Conservation (phyloP, 2,797 vertebrate species). For the Zalophus californianus region DNA sequence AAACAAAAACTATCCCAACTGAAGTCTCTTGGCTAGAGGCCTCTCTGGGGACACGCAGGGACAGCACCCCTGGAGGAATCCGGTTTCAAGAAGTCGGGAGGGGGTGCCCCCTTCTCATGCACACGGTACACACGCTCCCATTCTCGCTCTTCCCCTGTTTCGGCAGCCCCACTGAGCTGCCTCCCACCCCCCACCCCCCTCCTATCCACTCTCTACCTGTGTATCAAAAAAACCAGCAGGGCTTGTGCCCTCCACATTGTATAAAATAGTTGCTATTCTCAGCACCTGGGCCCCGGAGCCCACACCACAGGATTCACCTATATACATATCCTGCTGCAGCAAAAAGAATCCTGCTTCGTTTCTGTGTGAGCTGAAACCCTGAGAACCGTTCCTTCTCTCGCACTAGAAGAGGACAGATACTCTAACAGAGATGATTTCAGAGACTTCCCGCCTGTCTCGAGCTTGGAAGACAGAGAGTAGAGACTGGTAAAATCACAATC, state of each 20-base stretch:
- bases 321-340: slow-evolving; percentile 69
- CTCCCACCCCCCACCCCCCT: not conserved
- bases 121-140: not conserved
- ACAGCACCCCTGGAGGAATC: slow-evolving; percentile 52
- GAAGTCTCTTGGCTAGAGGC: slow-evolving; percentile 56
- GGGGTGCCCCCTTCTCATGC: slow-evolving; percentile 25
- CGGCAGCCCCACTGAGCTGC: slow-evolving; percentile 73
- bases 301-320: slow-evolving; percentile 80
- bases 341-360: slow-evolving; percentile 74
- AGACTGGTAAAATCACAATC: slow-evolving; percentile 12
- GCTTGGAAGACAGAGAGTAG: slow-evolving; percentile 66
- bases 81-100: not conserved
- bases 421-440: slow-evolving; percentile 69
- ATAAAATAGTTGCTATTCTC: slow-evolving; percentile 81
- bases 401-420: slow-evolving; percentile 66
- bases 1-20: slow-evolving; percentile 9
- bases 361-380: slow-evolving; percentile 82
- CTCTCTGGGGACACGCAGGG: slow-evolving; percentile 17
- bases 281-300: slow-evolving; percentile 73
- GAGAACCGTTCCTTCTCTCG: slow-evolving; percentile 79
- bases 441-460: slow-evolving; percentile 45
- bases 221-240: slow-evolving; percentile 80
- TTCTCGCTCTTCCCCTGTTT: slow-evolving; percentile 28
- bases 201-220: slow-evolving; percentile 72
- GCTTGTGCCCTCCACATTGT: slow-evolving; percentile 49